Evolutionary conservation across 2,888 invertebrate species (phyloP), one percentile per base, ranked within the genome.

Genomic region (Drosophila sordidapex): DNA sequence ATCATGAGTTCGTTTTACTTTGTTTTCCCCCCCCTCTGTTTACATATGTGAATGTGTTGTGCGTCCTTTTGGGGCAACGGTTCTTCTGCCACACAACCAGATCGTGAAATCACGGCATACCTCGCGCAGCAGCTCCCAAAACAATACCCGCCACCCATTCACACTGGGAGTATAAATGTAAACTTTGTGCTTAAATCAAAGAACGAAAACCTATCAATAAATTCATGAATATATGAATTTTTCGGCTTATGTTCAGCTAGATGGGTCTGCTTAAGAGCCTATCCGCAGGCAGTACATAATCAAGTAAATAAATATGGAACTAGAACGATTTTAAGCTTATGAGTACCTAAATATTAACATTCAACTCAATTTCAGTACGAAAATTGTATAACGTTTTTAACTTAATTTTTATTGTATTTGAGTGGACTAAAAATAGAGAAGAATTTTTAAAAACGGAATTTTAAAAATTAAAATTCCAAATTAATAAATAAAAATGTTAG

Each of bases 81-180:
- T 21, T 54, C 54, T 58, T 18, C n/a, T 58, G 33, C 58, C 36
- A n/a, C 61, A 21, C 52, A 58, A 15, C 21, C 76, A 77, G 74
- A 67, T 84, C 83, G 83, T 74, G 83, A 79, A 84, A 84, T 84
- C 84, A 87, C 84, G 49, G 86, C 86, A 72, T 59, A 74, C 64
- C 80, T 79, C 76, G 76, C 79, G 52, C 64, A 61, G 46, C 66
- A 38, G 52, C 69, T 21, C 46, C 38, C 54, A 53, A 49, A 53
- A 6, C 54, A 31, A 58, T 56, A 27, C 29, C 18, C 15, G 1
- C 46, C 21, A 18, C 21, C 46, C 46, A 21, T 46, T 46, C 46
- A 46, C 46, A 46, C 46, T 46, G 46, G 1, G 15, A 46, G 21
- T 13, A 21, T 46, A 21, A 46, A 46, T 46, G 21, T 21, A 25